Percentiles rank a stretch among this genome's conserved stretches.
phyloP scores from a whole-genome alignment of 2,113 vertebrate genomes.

The Alaudala cheleensis region DNA sequence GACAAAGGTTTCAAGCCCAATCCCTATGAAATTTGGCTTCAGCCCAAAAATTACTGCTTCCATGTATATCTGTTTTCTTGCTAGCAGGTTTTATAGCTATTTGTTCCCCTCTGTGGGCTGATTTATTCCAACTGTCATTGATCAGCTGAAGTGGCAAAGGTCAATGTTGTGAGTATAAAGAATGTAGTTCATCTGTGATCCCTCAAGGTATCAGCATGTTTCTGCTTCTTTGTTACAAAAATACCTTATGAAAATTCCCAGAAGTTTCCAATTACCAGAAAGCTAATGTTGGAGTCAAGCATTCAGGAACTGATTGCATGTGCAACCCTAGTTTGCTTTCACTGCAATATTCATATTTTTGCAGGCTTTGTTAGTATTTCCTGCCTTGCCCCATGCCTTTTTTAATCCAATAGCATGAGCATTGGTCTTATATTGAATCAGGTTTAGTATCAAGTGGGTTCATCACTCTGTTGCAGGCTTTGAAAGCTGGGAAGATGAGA shows the following conservation, averaged over 20 bases:
- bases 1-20: not conserved
- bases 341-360: slow-evolving; percentile 29
- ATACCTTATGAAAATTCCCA: not conserved
- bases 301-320: slow-evolving; percentile 33
- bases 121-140: not conserved
- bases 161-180: not conserved
- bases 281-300: not conserved
- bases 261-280: not conserved
- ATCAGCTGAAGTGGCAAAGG: not conserved
- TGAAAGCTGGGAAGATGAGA: slow-evolving; percentile 5
- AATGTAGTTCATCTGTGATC: not conserved
- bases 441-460: not conserved
- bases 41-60: not conserved
- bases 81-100: not conserved
- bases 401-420: slow-evolving; percentile 33
- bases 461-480: not conserved
- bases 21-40: not conserved
- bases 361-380: slow-evolving; percentile 9
- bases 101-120: slow-evolving; percentile 5
- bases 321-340: slow-evolving; percentile 28
- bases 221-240: slow-evolving; percentile 1
- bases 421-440: not conserved
- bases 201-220: not conserved
- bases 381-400: not conserved
- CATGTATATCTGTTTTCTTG: not conserved